These are phyloP conservation scores for Meloidogyne floridensis DNA, from an alignment of 1,140 invertebrate genomes.

Conservation along the genomic window DNA sequence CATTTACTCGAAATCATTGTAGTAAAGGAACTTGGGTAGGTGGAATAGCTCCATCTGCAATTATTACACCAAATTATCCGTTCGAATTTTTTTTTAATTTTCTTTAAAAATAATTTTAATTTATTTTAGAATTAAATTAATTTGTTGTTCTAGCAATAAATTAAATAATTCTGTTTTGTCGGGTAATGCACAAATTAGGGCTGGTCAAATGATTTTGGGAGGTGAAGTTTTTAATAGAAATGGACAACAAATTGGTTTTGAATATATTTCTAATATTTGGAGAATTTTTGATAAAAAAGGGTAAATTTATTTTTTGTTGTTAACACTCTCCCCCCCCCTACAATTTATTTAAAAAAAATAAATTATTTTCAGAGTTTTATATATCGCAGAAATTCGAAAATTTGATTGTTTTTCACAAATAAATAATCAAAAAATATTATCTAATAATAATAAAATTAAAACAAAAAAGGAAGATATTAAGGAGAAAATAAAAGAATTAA, in stretches of 20 bases:
- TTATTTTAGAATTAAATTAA: background rate
- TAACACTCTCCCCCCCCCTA: too few relatives aligned
- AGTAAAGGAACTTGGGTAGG: background rate
- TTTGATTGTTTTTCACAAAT: conserved; percentile 1
- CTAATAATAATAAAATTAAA: background rate
- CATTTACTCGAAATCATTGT: background rate
- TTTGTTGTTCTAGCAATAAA: conserved; percentile 1
- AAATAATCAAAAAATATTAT: background rate
- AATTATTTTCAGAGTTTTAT: background rate
- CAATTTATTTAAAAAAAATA: background rate
- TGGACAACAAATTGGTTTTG: conserved; percentile 3
- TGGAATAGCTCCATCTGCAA: background rate
- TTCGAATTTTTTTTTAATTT: background rate
- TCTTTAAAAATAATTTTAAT: background rate
- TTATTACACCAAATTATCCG: conserved; percentile 2
- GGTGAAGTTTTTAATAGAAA: conserved; percentile 6
- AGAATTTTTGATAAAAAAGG: conserved; percentile 9
- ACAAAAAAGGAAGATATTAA: too few relatives aligned
- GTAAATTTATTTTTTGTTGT: background rate
- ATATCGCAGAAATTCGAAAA: conserved; percentile 9
- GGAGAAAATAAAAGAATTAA: background rate
- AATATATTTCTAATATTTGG: conserved; percentile 1
- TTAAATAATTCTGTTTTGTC: conserved; percentile 7
- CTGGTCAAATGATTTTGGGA: background rate
- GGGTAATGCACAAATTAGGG: background rate